Base-by-base conservation (phyloP, 1,140 invertebrate species). In the Palaemon carinicauda region DNA sequence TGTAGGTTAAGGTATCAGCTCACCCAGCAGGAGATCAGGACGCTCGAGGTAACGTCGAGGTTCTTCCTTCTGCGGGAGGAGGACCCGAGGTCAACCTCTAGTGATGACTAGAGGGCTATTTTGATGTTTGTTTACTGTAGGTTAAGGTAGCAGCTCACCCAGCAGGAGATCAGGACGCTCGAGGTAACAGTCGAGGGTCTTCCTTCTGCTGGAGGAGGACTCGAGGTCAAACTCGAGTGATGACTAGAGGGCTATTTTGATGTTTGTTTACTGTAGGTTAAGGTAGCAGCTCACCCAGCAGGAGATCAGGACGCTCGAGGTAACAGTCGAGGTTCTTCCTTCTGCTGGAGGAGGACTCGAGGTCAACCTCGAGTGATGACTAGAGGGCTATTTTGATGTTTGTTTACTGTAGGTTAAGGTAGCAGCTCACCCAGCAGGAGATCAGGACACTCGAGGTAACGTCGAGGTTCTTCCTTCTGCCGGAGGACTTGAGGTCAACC, bases 281-380 rank as follows among this genome's bases (percentile, higher is more conserved):
- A n/a, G n/a, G n/a, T n/a, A n/a, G n/a, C 96, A 97, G 92, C 93
- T 99, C 88, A 98, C 97, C 56, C 97, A 98, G 91, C 96, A 98
- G 91, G 97, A 98, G 94, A 98, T 98, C 90, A 94, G 97, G 89
- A 96, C 96, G 77, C 92, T 98, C 74, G 98, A 98, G 95, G 96
- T 97, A 93, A n/a, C 91, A 89, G 85, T 19, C 29, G 24, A 9
- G 27, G n/a, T 10, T 29, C n/a, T n/a, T n/a, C 53, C 53, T 69
- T 24, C 15, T 5, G 27, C 3, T 79, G n/a, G 41, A 15, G n/a
- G 17, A 7, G 21, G 24, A 17, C 5, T 3, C 75, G 24, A 50
- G 9, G 53, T 27, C 27, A 14, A 10, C 52, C 19, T 14, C 19
- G 31, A 51, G 3, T 79, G 50, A 52, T 1, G 5, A 9, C 21